These are phyloP conservation scores for Magallana nippona DNA, from an alignment of 2,888 invertebrate genomes.

Conservation along the genomic window DNA sequence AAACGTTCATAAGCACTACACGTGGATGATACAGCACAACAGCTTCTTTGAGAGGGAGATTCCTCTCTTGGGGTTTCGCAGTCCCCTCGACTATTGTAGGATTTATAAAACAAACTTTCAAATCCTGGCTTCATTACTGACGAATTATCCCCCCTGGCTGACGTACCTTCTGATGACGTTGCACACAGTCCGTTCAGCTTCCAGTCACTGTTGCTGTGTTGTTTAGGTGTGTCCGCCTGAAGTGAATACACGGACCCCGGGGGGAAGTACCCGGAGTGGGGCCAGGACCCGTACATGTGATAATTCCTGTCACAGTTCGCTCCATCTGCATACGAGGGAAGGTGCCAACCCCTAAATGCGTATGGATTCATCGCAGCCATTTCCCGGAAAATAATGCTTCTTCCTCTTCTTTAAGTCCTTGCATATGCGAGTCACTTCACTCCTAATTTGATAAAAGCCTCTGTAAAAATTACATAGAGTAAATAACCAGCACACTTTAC, in stretches of 20 bases:
- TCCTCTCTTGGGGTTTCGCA: constrained; percentile 63
- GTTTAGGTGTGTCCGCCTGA: constrained; percentile 67
- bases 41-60: constrained; percentile 60
- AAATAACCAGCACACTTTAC: constrained; percentile 22
- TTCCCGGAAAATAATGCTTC: constrained; percentile 2
- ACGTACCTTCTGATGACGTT: constrained; percentile 62
- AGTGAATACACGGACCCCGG: constrained; percentile 70
- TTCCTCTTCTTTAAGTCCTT: constrained; percentile 19
- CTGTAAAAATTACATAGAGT: constrained; percentile 28
- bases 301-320: constrained; percentile 72
- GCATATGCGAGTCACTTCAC: constrained; percentile 27
- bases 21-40: constrained; percentile 72
- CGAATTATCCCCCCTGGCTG: constrained; percentile 57
- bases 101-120: constrained; percentile 70
- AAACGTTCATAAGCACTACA: constrained; percentile 69
- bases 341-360: constrained; percentile 74
- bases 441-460: constrained; percentile 27
- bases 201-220: constrained; percentile 69
- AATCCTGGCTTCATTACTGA: constrained; percentile 66
- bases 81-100: constrained; percentile 59
- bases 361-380: constrained; percentile 73
- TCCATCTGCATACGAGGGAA: constrained; percentile 72
- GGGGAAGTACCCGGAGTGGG: constrained; percentile 71
- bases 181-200: constrained; percentile 69
- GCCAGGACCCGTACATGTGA: constrained; percentile 72